phyloP scores from a whole-genome alignment of 2,888 invertebrate genomes.

The Branchellion lobata region DNA sequence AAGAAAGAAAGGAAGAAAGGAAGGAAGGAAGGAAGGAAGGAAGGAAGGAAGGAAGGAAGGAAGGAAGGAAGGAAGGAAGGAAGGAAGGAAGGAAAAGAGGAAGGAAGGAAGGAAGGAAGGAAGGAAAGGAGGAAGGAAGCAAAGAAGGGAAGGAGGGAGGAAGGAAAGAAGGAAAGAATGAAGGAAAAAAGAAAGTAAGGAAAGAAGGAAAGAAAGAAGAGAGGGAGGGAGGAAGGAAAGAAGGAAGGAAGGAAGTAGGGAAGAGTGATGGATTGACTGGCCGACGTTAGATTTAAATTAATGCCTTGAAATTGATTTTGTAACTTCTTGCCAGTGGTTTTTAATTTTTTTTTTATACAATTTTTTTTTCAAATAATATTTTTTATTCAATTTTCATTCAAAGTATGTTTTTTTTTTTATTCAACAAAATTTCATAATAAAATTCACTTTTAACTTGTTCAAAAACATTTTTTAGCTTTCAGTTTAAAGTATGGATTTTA shows the following conservation, averaged over 20 bases:
- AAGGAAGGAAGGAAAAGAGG: conserved; percentile 1
- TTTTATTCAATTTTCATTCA: too few relatives aligned
- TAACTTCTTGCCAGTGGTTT: too few relatives aligned
- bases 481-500: too few relatives aligned
- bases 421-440: too few relatives aligned
- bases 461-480: too few relatives aligned
- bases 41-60: background rate
- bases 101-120: background rate
- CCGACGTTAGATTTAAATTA: too few relatives aligned
- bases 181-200: conserved; percentile 31
- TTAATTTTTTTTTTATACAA: too few relatives aligned
- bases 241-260: conserved; percentile 16
- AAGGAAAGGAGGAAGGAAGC: background rate
- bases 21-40: conserved; percentile 6
- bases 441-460: too few relatives aligned
- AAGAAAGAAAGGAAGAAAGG: background rate
- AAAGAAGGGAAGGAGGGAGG: background rate
- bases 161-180: background rate
- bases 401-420: too few relatives aligned
- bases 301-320: too few relatives aligned
- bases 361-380: too few relatives aligned
- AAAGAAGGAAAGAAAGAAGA: conserved; percentile 50
- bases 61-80: background rate
- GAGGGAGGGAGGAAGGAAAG: conserved; percentile 49
- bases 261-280: background rate